Evolutionary conservation across 2,113 vertebrate genomes (phyloP).

Genomic region (Cnemophilus loriae): DNA sequence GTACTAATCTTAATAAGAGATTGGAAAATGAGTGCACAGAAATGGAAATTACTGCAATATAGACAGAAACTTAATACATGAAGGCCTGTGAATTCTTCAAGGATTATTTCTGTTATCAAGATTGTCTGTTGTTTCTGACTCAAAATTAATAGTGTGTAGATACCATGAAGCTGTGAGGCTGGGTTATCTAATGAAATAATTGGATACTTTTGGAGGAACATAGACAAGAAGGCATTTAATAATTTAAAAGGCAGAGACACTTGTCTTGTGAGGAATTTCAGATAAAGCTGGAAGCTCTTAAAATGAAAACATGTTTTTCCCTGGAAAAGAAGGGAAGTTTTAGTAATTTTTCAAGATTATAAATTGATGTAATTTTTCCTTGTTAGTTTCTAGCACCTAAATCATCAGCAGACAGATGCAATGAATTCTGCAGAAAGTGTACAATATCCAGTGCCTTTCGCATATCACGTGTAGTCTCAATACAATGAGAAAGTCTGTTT

Average conservation of each 20-base stretch:
- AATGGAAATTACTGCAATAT: neutral
- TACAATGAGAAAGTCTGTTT: neutral
- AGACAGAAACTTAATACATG: neutral
- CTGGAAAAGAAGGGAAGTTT: neutral
- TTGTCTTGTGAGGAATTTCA: neutral
- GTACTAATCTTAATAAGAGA: neutral
- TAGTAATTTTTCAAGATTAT: neutral
- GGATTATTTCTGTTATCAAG: neutral
- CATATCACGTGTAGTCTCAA: neutral
- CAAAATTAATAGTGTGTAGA: neutral
- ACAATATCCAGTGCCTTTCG: neutral
- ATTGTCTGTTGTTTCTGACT: neutral
- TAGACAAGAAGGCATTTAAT: neutral
- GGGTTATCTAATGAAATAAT: neutral
- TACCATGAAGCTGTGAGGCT: neutral
- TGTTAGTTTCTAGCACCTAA: neutral
- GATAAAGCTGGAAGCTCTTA: neutral
- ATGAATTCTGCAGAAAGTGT: neutral
- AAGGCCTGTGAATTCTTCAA: neutral
- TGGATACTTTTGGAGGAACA: neutral
- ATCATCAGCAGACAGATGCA: neutral
- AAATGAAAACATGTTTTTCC: neutral
- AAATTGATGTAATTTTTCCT: neutral
- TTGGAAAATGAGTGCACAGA: neutral
- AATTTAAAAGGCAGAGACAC: neutral